Base-by-base conservation (phyloP, 1,140 invertebrate genomes). In the Lasioglossum albipes region DNA sequence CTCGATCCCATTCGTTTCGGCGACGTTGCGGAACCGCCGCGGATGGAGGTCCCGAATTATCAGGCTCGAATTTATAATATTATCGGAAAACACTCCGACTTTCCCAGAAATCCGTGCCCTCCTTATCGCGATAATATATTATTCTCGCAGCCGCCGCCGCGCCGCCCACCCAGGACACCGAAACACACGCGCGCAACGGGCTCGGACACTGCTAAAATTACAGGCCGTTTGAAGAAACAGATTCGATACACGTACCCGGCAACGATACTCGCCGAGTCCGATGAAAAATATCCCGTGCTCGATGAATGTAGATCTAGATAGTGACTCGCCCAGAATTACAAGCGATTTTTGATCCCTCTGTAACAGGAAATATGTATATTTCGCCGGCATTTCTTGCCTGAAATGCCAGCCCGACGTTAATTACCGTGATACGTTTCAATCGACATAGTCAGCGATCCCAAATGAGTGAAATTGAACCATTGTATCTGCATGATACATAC, bases 21-120 rank as follows among this genome's bases (percentile, higher is more conserved):
- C 49, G 22, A 74, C 41, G 42, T 79, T 79, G 74, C 49, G 62
- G n/a, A 16, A 45, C n/a, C 52, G 1, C 61, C 49, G 61, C 45
- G 6, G 42, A 20, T 27, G n/a, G 22, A 42, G 61, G 22, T 74
- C 18, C 66, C 71, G 77, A 79, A 79, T 79, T 79, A 79, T 79
- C 77, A 59, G 71, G 70, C 67, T 66, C 61, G 62, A 79, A 74
- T 79, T 79, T 79, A 79, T 74, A 79, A 79, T 79, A 67, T 74
- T 79, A 79, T 79, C 70, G 77, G 77, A 79, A 79, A 79, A 79
- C 77, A 74, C 77, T 79, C 66, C 16, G 41, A 61, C 22, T 62
- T 61, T 7, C 18, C 12, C 13, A 71, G 77, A 74, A 66, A 79
- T 79, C 62, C 70, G 57, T n/a, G 27, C 10, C 22, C 6, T 52